Evolutionary conservation across 92 coral and sea anemone species (phyloP).

Genomic region (Phenganax subtilis): DNA sequence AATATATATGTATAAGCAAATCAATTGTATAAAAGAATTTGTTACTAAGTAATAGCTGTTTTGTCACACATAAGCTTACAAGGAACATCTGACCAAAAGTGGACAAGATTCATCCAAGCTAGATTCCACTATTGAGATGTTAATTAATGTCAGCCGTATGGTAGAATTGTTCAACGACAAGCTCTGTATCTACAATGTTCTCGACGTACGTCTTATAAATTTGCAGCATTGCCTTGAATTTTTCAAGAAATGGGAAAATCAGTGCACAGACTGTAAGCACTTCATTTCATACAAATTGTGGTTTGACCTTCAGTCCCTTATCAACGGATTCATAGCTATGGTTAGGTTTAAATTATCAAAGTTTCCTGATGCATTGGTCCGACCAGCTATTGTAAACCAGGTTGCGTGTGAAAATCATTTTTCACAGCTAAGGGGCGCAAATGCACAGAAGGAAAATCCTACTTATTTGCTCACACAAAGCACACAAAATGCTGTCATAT

Average conservation of each 20-base stretch:
- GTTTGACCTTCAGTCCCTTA: slow-evolving; percentile 52
- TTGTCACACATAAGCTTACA: slow-evolving; percentile 37
- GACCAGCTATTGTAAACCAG: slow-evolving; percentile 35
- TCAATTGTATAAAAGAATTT: background rate
- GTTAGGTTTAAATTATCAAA: slow-evolving; percentile 3
- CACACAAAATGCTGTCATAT: slow-evolving; percentile 29
- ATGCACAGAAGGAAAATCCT: slow-evolving; percentile 9
- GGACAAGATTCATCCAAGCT: slow-evolving; percentile 36
- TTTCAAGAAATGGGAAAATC: slow-evolving; percentile 14
- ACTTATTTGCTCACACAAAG: slow-evolving; percentile 18
- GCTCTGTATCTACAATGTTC: background rate
- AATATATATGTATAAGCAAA: background rate
- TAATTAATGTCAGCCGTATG: slow-evolving; percentile 29
- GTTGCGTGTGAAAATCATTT: slow-evolving; percentile 28
- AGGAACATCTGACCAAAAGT: slow-evolving; percentile 34
- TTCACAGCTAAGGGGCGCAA: slow-evolving; percentile 23
- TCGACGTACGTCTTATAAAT: slow-evolving; percentile 21
- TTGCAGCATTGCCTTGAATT: slow-evolving; percentile 19
- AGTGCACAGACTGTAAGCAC: slow-evolving; percentile 12
- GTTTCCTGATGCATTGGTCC: slow-evolving; percentile 8
- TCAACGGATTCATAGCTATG: slow-evolving; percentile 19
- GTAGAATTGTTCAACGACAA: slow-evolving; percentile 46
- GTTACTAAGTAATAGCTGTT: background rate
- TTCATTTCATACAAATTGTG: slow-evolving; percentile 49
- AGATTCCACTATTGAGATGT: slow-evolving; percentile 39